These are phyloP conservation scores for Eremophila alpestris DNA, from an alignment of 2,797 vertebrate genomes.

Conservation along the genomic window DNA sequence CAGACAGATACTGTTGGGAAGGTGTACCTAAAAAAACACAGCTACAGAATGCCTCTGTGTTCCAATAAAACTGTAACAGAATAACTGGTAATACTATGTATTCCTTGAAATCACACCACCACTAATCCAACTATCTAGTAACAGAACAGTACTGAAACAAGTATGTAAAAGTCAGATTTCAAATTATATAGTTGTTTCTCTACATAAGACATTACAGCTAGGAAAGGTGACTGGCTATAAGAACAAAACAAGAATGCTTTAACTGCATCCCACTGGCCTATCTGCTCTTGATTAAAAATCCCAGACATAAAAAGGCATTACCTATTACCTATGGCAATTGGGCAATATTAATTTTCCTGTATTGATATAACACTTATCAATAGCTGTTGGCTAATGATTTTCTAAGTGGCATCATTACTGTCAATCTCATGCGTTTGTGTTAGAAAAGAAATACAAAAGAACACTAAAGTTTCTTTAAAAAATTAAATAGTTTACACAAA, in stretches of 20 bases:
- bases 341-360: not conserved
- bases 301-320: not conserved
- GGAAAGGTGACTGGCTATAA: slow-evolving; percentile 6
- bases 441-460: slow-evolving; percentile 4
- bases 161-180: not conserved
- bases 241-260: not conserved
- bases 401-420: not conserved
- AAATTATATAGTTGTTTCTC: slow-evolving; percentile 43
- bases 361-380: not conserved
- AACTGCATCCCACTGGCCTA: not conserved
- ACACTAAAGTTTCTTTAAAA: not conserved
- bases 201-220: slow-evolving; percentile 56
- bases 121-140: not conserved
- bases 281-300: not conserved
- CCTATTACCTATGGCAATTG: not conserved
- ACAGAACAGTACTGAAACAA: not conserved
- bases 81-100: not conserved
- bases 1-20: not conserved
- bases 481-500: slow-evolving; percentile 64
- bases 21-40: not conserved
- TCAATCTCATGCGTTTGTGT: slow-evolving; percentile 20
- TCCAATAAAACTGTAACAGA: not conserved
- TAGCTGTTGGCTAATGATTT: not conserved
- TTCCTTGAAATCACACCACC: not conserved
- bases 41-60: not conserved